These are phyloP conservation scores for Copidosoma aretas DNA, from an alignment of 2,888 invertebrate species.

Conservation along the genomic window DNA sequence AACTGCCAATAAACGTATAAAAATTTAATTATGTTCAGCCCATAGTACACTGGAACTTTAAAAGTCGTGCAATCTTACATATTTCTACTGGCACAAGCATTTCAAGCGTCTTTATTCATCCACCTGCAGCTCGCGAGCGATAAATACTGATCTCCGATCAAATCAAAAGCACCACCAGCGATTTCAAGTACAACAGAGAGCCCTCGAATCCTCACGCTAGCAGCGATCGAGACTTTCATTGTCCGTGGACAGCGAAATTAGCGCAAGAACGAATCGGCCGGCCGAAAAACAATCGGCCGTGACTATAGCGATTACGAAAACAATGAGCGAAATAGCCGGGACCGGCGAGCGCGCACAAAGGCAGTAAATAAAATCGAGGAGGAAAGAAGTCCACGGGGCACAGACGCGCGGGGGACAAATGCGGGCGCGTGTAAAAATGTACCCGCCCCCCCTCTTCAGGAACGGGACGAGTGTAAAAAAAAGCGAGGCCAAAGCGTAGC, in stretches of 20 bases:
- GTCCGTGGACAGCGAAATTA: neutral
- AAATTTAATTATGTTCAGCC: no score
- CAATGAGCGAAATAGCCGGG: neutral
- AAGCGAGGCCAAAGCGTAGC: neutral
- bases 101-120: no score
- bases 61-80: no score
- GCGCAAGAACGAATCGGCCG: neutral
- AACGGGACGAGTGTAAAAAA: neutral
- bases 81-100: no score
- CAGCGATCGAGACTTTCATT: neutral
- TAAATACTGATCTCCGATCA: no score
- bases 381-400: neutral
- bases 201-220: neutral
- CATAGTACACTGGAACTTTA: no score
- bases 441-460: neutral
- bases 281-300: neutral
- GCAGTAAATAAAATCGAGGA: neutral
- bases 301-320: neutral
- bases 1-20: no score
- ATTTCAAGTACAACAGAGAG: no score
- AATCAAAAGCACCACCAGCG: no score
- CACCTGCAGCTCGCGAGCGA: no score
- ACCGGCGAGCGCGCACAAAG: conserved; percentile 7
- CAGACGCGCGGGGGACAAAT: neutral
- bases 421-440: neutral